Percentiles rank a stretch among this genome's conserved stretches.
phyloP scores from a whole-genome alignment of 1,140 invertebrate species.

The Polypedilum vanderplanki region DNA sequence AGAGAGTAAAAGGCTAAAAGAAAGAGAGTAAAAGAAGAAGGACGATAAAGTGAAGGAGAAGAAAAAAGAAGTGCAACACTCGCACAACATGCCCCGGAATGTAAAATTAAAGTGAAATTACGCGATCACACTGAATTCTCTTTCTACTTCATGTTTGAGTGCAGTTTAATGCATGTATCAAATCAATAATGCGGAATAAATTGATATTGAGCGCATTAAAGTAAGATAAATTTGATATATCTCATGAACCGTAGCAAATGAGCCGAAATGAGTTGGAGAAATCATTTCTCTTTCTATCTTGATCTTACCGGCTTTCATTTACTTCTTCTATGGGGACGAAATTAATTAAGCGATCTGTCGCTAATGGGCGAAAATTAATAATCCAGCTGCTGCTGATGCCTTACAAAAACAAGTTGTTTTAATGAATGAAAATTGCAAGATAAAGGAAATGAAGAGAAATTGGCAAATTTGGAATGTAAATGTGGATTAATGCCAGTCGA shows the following conservation, averaged over 20 bases:
- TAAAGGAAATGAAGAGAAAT: too few species aligned
- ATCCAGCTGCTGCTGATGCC: neutral
- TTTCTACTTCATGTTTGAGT: neutral
- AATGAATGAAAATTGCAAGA: too few species aligned
- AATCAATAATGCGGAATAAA: conserved; percentile 27
- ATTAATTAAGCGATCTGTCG: conserved; percentile 8
- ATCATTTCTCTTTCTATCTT: neutral
- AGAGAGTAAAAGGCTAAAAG: neutral
- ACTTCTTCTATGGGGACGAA: neutral
- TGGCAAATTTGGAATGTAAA: too few species aligned
- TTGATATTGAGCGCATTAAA: conserved; percentile 27
- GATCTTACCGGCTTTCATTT: conserved; percentile 1
- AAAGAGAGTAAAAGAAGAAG: neutral
- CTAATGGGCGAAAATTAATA: conserved; percentile 8
- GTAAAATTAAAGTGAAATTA: conserved; percentile 15
- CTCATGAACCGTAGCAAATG: neutral
- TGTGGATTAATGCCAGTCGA: neutral
- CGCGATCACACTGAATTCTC: neutral
- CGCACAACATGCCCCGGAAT: neutral
- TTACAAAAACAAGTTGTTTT: too few species aligned
- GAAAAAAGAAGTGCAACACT: neutral
- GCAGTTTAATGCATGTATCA: neutral
- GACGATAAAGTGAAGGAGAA: neutral
- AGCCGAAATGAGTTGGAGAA: neutral
- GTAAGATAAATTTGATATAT: conserved; percentile 22